Base-by-base conservation (phyloP, 2,797 vertebrate genomes). In the Sciaenops ocellatus region DNA sequence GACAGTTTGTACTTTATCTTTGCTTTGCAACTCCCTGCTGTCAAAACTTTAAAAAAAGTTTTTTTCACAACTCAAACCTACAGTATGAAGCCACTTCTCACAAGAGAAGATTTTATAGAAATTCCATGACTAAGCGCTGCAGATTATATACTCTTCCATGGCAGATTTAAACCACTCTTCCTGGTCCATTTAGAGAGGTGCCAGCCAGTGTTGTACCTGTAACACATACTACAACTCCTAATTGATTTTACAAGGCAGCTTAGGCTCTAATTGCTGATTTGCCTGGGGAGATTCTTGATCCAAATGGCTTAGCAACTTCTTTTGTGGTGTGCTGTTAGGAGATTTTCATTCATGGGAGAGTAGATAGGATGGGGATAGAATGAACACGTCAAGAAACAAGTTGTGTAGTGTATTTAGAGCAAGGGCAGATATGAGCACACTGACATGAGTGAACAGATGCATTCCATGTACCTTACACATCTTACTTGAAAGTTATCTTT, bases 171-270 rank as follows among this genome's bases (percentile, higher is more conserved):
- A 86, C 59, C 77, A 67, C 63, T 67, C 72, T 74, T 75, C 76
- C 44, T 73, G 79, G 85, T 87, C 73, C 76, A 62, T 84, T 82
- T 79, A 76, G 48, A 84, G 76, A 84, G 50, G 81, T 75, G 75
- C 56, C 83, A 87, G 78, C 79, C 70, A 54, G 83, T 76, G 78
- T 61, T 85, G 86, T 85, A 93, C 87, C 92, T 93, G 87, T 82
- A 87, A 89, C 82, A 86, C 74, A 90, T 76, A 81, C 90, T 84
- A 78, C 79, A 86, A 80, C 82, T 86, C 84, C 83, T 91, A 90
- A 94, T 92, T 93, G 85, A 89, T 93, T 93, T 93, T 90, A 88
- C 91, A 93, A 93, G 91, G 89, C 85, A 93, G 90, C 92, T 93
- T 93, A 92, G 88, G 78, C 86, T 88, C 85, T 91, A 92, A 94